A percentile compares a stretch with the other conserved stretches of the same genome.
Conservation (phyloP, 35 echinoderm and acorn worm species). For the Holothuria glaberrima region DNA sequence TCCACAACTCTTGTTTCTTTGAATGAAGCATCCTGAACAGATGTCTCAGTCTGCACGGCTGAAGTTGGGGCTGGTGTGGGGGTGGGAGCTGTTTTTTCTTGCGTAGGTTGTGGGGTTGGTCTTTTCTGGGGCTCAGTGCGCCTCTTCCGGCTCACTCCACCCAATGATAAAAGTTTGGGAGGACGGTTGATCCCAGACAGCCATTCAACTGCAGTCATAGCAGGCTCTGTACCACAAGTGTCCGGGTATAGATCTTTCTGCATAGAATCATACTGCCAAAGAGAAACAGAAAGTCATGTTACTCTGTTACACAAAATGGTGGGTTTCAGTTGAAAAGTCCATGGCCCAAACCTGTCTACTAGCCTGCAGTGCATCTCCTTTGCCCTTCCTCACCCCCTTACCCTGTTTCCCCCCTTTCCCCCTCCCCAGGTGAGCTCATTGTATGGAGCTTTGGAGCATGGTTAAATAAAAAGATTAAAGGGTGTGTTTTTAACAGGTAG, state of each 20-base stretch:
- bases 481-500: too few species aligned
- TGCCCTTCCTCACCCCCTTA: too few species aligned
- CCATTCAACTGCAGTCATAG: constrained; percentile 87
- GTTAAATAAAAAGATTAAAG: too few species aligned
- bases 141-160: constrained; percentile 38
- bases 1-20: not conserved
- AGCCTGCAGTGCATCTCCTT: too few species aligned
- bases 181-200: constrained; percentile 72
- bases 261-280: constrained; percentile 34
- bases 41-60: not conserved
- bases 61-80: not conserved
- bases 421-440: too few species aligned
- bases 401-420: too few species aligned
- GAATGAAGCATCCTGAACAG: not conserved
- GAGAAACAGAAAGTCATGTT: constrained; percentile 21
- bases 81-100: not conserved
- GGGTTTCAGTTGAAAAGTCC: too few species aligned
- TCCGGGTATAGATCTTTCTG: constrained; percentile 91
- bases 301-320: too few species aligned
- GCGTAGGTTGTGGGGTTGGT: not conserved
- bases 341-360: too few species aligned
- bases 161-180: constrained; percentile 74
- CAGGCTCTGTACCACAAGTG: constrained; percentile 69
- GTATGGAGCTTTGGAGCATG: too few species aligned
- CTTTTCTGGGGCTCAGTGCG: not conserved